Base-by-base conservation (phyloP, 2,888 invertebrate species). In the Tineola bisselliella region DNA sequence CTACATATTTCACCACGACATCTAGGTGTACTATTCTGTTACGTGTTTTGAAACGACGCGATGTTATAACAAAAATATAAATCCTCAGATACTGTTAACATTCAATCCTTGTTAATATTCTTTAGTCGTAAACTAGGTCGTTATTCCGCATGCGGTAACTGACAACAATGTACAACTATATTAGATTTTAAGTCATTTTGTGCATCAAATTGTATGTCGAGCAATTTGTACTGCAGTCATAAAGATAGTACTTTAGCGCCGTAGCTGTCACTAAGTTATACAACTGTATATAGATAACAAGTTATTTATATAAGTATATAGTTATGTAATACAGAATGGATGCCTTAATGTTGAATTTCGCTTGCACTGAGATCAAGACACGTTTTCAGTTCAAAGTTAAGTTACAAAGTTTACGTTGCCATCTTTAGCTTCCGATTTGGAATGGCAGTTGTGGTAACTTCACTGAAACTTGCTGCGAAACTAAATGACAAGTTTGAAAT, bases 361-460 rank as follows among this genome's bases (percentile, higher is more conserved):
- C 33, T 33, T 33, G 58, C 33, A 52, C 56, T 58, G 17, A 33
- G 33, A 58, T 58, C 33, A 13, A 33, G 58, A 58, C 58, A 58
- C 58, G 58, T 58, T 33, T 33, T 12, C 31, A 33, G 58, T 58
- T 31, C 58, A 33, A 33, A 58, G 58, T 58, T 58, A 13, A 58
- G 33, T 58, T 58, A 31, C 15, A 13, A 58, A 58, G 58, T 58
- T 56, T 33, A 58, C 33, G 48, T 60, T 31, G 44, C 48, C 48
- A 60, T 60, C 44, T 44, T 44, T 44, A 48, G 60, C 44, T 60
- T 60, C 60, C 60, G 31, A 31, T 48, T 30, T 60, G 60, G 75
- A 78, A 75, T 69, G 73, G 69, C 71, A 72, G 72, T 70, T 69
- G 68, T 67, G 67, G 70, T 62, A 67, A 68, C 69, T 68, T 68